Percentiles rank a stretch among this genome's conserved stretches.
phyloP scores from a whole-genome alignment of 1,140 invertebrate species.

The Drosophila triauraria region DNA sequence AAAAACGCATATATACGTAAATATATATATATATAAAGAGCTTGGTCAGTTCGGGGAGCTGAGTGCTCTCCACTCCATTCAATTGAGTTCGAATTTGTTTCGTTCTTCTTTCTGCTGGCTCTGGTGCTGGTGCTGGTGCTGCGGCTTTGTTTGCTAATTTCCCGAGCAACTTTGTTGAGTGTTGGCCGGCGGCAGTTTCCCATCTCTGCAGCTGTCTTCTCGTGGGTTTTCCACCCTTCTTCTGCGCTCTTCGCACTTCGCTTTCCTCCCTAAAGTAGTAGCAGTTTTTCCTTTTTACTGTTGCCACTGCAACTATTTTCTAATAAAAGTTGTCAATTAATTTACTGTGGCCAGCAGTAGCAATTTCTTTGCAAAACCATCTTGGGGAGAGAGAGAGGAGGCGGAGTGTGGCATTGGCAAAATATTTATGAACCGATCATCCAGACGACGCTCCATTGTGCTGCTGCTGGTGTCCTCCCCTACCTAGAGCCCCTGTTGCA shows the following conservation, averaged over 20 bases:
- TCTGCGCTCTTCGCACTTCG: too few relatives aligned
- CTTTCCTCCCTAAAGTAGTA: neutral
- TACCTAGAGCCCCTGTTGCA: slow-evolving; percentile 28
- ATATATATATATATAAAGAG: neutral
- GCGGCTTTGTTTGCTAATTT: slow-evolving; percentile 69
- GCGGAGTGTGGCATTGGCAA: slow-evolving; percentile 21
- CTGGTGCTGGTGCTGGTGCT: slow-evolving; percentile 3
- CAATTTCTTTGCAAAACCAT: slow-evolving; percentile 25
- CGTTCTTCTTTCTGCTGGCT: slow-evolving; percentile 18
- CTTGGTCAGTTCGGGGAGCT: slow-evolving; percentile 25
- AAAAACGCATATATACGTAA: neutral
- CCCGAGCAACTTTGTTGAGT: slow-evolving; percentile 51
- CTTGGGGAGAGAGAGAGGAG: neutral
- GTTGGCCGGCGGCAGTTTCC: slow-evolving; percentile 42
- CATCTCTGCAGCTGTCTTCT: slow-evolving; percentile 41
- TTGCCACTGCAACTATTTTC: slow-evolving; percentile 58
- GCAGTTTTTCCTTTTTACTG: slow-evolving; percentile 22
- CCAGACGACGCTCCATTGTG: slow-evolving; percentile 41
- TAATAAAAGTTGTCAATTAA: slow-evolving; percentile 70
- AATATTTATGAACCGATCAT: slow-evolving; percentile 58
- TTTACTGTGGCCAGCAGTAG: slow-evolving; percentile 50
- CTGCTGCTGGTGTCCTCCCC: neutral
- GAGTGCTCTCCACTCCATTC: slow-evolving; percentile 29
- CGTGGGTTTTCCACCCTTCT: slow-evolving; percentile 11
- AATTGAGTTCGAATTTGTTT: slow-evolving; percentile 60